Base-by-base conservation (phyloP, 2,113 vertebrate species). In the Micromys minutus region DNA sequence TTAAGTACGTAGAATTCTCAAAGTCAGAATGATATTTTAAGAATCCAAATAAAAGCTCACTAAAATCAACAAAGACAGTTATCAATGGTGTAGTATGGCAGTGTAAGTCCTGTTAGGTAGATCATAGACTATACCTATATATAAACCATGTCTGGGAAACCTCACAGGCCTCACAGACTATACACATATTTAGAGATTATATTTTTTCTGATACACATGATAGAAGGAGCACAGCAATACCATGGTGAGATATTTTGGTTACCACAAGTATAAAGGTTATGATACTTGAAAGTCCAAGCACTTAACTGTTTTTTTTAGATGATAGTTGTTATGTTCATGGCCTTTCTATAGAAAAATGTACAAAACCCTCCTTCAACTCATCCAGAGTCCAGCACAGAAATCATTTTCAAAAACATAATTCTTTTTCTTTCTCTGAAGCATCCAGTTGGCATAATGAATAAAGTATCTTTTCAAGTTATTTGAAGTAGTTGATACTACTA, bases 181-280 rank as follows among this genome's bases (percentile, higher is more conserved):
- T 19, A 4, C 3, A 26, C 5, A 75, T 31, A 52, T 74, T 59
- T 61, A 7, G 6, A 19, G 24, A 50, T 69, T 80, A 6, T 7
- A 8, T 52, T 87, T 74, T 3, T 2, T 61, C 88, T 59, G 21
- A 42, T 45, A 72, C 52, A 17, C 36, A 11, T 45, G 21, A 5
- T 93, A 36, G 55, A 24, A 76, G 7, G 7, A 50, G 24, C 88
- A 77, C 6, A 89, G 1, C 13, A 83, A 55, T 9, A 84, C 22
- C 3, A 83, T 1, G 0, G 15, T 93, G 77, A 69, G 2, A 12
- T 69, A 0, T 24, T 84, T 17, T 45, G 26, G 0, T 7, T 67
- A 47, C 1, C 19, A 63, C 9, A 76, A 65, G 50, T 39, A 29
- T 31, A 63, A 42, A 63, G 57, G 29, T 22, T 50, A 34, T 36